Conservation (phyloP, 2,113 vertebrate genomes). For the Prietella phreatophila region DNA sequence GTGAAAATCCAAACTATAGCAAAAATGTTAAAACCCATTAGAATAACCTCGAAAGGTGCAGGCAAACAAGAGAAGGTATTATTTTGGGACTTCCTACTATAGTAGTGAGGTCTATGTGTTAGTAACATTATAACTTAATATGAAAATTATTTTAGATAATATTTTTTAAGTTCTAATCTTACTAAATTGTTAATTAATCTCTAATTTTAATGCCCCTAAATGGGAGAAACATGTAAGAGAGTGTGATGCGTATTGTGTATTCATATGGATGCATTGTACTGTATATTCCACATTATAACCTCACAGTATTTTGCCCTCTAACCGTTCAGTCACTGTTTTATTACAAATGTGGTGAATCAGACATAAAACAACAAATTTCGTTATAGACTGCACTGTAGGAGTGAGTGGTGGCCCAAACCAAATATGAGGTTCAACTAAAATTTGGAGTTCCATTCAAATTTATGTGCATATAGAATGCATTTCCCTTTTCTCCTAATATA, state of each 20-base stretch:
- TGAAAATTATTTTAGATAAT: neutral
- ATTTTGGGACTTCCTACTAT: neutral
- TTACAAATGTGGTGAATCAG: constrained; percentile 18
- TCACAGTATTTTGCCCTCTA: neutral
- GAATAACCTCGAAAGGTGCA: neutral
- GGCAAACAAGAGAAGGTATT: neutral
- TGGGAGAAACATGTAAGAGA: neutral
- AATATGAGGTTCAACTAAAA: constrained; percentile 21
- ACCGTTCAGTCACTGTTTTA: constrained; percentile 13
- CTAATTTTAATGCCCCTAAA: neutral
- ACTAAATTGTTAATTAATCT: neutral
- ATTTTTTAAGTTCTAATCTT: neutral
- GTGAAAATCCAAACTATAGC: neutral
- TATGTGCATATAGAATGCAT: constrained; percentile 32
- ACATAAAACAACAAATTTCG: constrained; percentile 10
- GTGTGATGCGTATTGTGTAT: neutral
- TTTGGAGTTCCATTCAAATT: constrained; percentile 26
- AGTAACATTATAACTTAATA: neutral
- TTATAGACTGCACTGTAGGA: constrained; percentile 1
- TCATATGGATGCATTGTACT: neutral
- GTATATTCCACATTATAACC: constrained; percentile 4
- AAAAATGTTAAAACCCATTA: neutral
- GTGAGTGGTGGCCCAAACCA: constrained; percentile 7
- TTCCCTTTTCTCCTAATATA: neutral
- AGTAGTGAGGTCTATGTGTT: neutral